Conservation (phyloP, 1,140 invertebrate species). For the Ephestia elutella region DNA sequence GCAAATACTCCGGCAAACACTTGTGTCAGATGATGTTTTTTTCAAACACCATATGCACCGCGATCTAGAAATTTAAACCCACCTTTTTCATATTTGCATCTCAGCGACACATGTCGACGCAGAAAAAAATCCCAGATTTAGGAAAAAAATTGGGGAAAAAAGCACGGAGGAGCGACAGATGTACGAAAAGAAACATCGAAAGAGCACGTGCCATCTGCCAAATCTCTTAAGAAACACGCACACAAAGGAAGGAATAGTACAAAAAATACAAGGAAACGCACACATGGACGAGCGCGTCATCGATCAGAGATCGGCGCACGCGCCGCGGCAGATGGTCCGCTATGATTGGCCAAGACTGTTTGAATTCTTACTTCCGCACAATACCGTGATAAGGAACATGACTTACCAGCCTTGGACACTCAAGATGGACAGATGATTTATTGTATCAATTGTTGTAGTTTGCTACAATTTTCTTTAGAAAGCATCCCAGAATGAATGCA, state of each 20-base stretch:
- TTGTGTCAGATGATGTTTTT: constrained; percentile 62
- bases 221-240: constrained; percentile 54
- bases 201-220: constrained; percentile 73
- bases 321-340: constrained; percentile 57
- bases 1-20: constrained; percentile 39
- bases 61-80: constrained; percentile 47
- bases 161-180: constrained; percentile 60
- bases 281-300: constrained; percentile 34
- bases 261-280: constrained; percentile 36
- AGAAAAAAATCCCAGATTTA: constrained; percentile 53
- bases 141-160: constrained; percentile 55
- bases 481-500: constrained; percentile 15
- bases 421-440: constrained; percentile 37
- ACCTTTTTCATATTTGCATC: constrained; percentile 66
- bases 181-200: constrained; percentile 61
- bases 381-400: constrained; percentile 57
- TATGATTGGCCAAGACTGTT: constrained; percentile 57
- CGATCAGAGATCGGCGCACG: constrained; percentile 57
- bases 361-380: constrained; percentile 61
- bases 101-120: constrained; percentile 54
- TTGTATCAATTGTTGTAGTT: constrained; percentile 28
- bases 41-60: constrained; percentile 59
- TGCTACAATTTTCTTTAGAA: constrained; percentile 26
- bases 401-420: constrained; percentile 34
- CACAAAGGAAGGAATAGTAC: constrained; percentile 26